Conservation (phyloP, 2,888 invertebrate species). For the Oligia strigilis region DNA sequence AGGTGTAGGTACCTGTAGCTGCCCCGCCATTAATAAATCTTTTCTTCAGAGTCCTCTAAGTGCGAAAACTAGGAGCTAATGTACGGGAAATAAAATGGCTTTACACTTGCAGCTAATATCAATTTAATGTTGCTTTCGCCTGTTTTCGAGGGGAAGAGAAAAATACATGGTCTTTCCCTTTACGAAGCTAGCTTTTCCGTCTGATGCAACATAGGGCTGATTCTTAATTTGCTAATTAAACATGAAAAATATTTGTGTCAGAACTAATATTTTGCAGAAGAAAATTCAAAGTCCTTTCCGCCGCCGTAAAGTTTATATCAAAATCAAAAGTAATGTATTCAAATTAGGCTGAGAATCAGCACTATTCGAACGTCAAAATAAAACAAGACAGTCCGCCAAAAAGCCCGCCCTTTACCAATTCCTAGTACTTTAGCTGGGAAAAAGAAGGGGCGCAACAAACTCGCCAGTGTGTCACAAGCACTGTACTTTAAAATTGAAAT, state of each 20-base stretch:
- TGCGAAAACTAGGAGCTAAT: slow-evolving; percentile 81
- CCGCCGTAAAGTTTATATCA: background rate
- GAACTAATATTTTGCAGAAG: background rate
- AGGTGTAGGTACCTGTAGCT: slow-evolving; percentile 75
- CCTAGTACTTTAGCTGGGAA: too few species aligned
- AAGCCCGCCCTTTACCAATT: too few species aligned
- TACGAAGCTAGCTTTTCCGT: background rate
- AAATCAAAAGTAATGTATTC: too few species aligned
- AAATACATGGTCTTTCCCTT: slow-evolving; percentile 21
- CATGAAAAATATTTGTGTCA: background rate
- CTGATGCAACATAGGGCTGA: background rate
- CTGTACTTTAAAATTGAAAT: too few species aligned
- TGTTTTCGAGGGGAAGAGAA: slow-evolving; percentile 8
- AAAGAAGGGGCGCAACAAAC: too few species aligned
- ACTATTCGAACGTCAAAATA: too few species aligned
- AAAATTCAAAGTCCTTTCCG: background rate
- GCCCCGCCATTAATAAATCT: slow-evolving; percentile 78
- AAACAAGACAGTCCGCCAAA: too few species aligned
- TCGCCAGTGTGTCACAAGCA: too few species aligned
- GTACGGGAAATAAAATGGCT: slow-evolving; percentile 76
- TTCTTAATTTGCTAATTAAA: background rate
- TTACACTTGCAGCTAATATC: slow-evolving; percentile 62
- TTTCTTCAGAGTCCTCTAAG: slow-evolving; percentile 75
- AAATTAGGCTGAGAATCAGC: too few species aligned
- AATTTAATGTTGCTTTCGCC: slow-evolving; percentile 54